A percentile compares a stretch with the other conserved stretches of the same genome.
These are phyloP conservation scores for Tridacna gigas DNA, from an alignment of 2,888 invertebrate genomes.

Conservation along the genomic window DNA sequence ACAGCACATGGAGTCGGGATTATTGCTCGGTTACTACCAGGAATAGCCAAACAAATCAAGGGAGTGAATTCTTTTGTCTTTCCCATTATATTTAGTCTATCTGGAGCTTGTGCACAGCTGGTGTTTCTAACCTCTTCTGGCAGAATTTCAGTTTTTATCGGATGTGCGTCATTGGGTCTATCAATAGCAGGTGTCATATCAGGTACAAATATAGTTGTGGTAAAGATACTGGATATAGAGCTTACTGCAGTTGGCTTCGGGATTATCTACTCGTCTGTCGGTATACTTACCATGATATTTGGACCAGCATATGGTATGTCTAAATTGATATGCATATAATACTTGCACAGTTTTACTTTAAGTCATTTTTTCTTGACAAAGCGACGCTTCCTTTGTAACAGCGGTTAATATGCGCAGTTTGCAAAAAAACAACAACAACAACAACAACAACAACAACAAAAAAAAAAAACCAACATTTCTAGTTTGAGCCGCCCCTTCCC, in stretches of 20 bases:
- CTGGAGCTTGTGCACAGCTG: background rate
- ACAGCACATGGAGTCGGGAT: background rate
- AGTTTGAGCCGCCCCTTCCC: background rate
- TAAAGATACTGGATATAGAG: background rate
- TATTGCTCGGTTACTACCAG: background rate
- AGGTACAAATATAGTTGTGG: background rate
- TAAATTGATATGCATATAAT: background rate
- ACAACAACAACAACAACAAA: too few species aligned
- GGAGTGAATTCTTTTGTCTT: background rate
- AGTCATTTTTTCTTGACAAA: background rate
- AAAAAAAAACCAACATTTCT: too few species aligned
- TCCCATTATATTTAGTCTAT: background rate
- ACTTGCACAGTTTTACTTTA: background rate
- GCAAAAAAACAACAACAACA: too few species aligned
- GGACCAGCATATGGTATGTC: constrained; percentile 7
- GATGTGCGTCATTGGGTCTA: background rate
- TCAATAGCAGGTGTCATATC: background rate
- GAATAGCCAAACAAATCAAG: constrained; percentile 4
- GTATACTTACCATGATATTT: background rate
- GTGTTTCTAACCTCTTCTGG: background rate
- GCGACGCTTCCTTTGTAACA: background rate
- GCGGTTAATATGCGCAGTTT: background rate
- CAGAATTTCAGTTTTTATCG: background rate
- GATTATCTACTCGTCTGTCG: background rate
- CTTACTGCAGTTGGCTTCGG: background rate